phyloP scores from a whole-genome alignment of 2,113 vertebrate genomes.

The Lepus timidus region DNA sequence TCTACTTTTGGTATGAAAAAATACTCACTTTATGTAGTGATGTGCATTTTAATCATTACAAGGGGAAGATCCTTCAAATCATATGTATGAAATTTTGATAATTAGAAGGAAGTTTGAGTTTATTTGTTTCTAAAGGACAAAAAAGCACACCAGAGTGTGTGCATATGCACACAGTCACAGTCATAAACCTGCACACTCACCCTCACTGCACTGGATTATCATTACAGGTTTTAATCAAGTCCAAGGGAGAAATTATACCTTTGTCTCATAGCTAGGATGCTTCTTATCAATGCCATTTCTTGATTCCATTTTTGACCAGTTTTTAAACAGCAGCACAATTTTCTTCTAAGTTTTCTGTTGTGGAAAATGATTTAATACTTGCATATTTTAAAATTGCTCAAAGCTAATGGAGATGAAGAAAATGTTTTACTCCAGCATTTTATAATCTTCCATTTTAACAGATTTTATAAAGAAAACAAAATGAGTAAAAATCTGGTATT shows the following conservation, averaged over 20 bases:
- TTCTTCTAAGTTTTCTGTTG: background rate
- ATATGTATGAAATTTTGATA: background rate
- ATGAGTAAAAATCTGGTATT: background rate
- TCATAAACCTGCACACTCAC: background rate
- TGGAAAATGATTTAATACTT: background rate
- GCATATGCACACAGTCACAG: too few species aligned
- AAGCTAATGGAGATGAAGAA: background rate
- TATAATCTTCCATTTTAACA: background rate
- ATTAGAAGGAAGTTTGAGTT: background rate
- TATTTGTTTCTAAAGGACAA: background rate
- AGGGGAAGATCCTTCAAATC: background rate
- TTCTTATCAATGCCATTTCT: background rate
- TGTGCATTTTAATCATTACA: background rate
- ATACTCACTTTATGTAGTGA: background rate
- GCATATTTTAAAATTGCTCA: background rate
- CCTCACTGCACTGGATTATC: background rate
- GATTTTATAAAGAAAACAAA: background rate
- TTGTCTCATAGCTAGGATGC: background rate
- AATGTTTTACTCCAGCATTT: background rate
- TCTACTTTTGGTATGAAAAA: background rate
- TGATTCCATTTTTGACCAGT: background rate
- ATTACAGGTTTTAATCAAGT: background rate
- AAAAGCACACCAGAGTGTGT: background rate
- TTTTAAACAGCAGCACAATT: background rate
- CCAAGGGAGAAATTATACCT: background rate